phyloP scores from a whole-genome alignment of 2,113 vertebrate species.

The Bos taurus region ARS-UCD2.0 NC_037329.1:59103501-59104000 shows the following conservation, averaged over 20 bases:
- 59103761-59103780: neutral
- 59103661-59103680: neutral
- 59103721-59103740: neutral
- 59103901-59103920: neutral
- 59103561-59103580: neutral
- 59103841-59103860: neutral
- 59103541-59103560: neutral
- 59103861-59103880: neutral
- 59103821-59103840: neutral
- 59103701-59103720: neutral
- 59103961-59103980: neutral
- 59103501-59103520: neutral
- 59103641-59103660: neutral
- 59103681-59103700: neutral
- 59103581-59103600: neutral
- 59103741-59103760: neutral
- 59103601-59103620: neutral
- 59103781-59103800: neutral
- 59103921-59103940: neutral
- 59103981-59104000: neutral
- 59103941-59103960: slow-evolving; percentile 28
- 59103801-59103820: neutral
- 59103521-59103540: neutral
- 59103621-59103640: neutral
- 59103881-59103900: neutral